Evolutionary conservation across 2,888 invertebrate genomes (phyloP).

Genomic region (Atethmia centrago): DNA sequence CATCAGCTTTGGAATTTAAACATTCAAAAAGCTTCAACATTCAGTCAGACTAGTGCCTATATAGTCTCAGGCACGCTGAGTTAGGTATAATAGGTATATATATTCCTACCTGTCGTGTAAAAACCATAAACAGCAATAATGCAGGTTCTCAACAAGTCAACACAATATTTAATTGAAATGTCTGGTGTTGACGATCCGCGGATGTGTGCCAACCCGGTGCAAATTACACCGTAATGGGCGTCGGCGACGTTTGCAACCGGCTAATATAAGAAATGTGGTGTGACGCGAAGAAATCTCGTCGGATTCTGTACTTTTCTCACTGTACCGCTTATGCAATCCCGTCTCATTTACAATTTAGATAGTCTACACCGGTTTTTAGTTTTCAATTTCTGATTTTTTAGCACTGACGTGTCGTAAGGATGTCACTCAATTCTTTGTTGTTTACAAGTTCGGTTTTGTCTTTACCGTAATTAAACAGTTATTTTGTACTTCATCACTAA

Average conservation of each 20-base stretch:
- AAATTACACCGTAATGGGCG: slow-evolving; percentile 60
- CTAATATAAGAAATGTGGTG: slow-evolving; percentile 63
- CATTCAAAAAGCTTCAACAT: too few relatives aligned
- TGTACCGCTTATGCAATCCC: slow-evolving; percentile 46
- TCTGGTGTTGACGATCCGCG: slow-evolving; percentile 1
- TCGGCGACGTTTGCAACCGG: slow-evolving; percentile 48
- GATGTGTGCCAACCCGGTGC: slow-evolving; percentile 49
- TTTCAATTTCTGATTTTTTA: slow-evolving; percentile 14
- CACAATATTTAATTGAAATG: slow-evolving; percentile 11
- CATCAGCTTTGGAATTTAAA: background rate
- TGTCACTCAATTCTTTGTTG: background rate
- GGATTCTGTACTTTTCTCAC: slow-evolving; percentile 50
- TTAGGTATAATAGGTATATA: background rate
- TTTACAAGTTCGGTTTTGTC: background rate
- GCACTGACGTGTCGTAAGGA: slow-evolving; percentile 6
- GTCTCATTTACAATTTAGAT: slow-evolving; percentile 59
- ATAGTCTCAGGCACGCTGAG: too few relatives aligned
- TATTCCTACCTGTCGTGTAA: background rate
- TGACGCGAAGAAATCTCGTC: slow-evolving; percentile 45
- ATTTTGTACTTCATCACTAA: slow-evolving; percentile 8
- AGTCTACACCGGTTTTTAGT: slow-evolving; percentile 23
- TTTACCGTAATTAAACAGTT: slow-evolving; percentile 11
- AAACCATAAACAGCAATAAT: background rate
- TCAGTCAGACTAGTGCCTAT: background rate
- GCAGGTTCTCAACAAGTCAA: background rate